Base-by-base conservation (phyloP, 2,113 vertebrate genomes). In the Sterrhoptilus dennistouni region DNA sequence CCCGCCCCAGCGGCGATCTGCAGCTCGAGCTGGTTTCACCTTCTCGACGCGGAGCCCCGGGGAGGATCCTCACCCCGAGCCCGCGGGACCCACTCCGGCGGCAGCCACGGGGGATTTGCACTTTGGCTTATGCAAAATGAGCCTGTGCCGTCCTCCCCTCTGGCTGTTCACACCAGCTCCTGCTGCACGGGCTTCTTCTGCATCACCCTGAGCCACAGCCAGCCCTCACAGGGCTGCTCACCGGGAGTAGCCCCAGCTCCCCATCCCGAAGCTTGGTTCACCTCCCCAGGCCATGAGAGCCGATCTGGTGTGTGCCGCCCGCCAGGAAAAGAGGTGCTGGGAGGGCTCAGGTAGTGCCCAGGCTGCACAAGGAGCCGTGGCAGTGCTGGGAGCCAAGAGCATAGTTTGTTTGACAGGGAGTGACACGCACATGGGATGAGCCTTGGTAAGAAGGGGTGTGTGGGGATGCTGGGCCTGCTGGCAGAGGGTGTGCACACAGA, bases 1-100 rank as follows among this genome's bases (percentile, higher is more conserved):
- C 92, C 90, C 25, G 27, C 90, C 95, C 92, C 85, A 45, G 90
- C 71, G 54, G 92, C 54, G 36, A 96, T 75, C 91, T 45, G 77
- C 92, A 80, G 93, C 81, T 78, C 45, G 63, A 35, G 92, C 85
- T 16, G 87, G 42, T 89, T 93, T 90, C 80, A 70, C 90, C 90
- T 90, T 63, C 78, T 35, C 28, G 0, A 63, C 4, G 12, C 47
- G 18, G 76, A 10, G 57, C 57, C 42, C 35, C n/a, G 4, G 17
- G 6, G 56, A 53, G 84, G 75, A 79, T 24, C 76, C 83, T 35
- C 4, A 9, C 44, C 60, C n/a, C 1, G 4, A 79, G 94, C 87
- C 93, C 38, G 66, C 47, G 57, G 86, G 66, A 64, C 57, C 1
- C 1, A 28, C 52, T 74, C 60, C 52, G 2, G 1, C 16, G 10